Evolutionary conservation across 2,113 vertebrate species (phyloP).

Genomic region (Alligator sinensis): DNA sequence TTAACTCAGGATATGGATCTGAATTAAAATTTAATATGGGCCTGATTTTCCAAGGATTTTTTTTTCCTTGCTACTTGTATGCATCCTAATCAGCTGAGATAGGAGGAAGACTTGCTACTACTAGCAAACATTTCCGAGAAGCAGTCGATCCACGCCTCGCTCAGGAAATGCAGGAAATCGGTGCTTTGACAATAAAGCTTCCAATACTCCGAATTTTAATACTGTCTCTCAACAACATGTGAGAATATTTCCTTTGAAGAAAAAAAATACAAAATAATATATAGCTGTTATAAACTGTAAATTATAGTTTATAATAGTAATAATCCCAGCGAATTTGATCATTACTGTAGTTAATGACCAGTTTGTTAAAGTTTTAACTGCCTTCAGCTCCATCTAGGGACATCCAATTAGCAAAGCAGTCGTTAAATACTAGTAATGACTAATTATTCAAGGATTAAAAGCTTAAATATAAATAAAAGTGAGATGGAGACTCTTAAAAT

Average conservation of each 20-base stretch:
- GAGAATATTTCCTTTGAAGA: slow-evolving; percentile 34
- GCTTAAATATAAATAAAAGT: slow-evolving; percentile 79
- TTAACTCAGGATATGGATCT: not conserved
- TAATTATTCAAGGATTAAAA: slow-evolving; percentile 80
- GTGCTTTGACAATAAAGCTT: not conserved
- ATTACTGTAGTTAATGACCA: slow-evolving; percentile 78
- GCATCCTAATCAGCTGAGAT: not conserved
- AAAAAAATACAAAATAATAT: slow-evolving; percentile 71
- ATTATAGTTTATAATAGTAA: slow-evolving; percentile 74
- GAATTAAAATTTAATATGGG: not conserved
- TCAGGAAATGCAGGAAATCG: not conserved
- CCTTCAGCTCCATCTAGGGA: slow-evolving; percentile 71
- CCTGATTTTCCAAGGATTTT: accelerated
- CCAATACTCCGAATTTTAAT: not conserved
- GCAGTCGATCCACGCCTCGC: not conserved
- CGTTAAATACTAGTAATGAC: slow-evolving; percentile 79
- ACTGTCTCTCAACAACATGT: not conserved
- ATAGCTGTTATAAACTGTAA: slow-evolving; percentile 72
- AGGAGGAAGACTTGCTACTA: not conserved
- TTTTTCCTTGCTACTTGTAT: too few relatives aligned
- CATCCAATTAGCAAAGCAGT: slow-evolving; percentile 76
- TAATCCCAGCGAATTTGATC: slow-evolving; percentile 76
- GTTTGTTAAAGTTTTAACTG: slow-evolving; percentile 73
- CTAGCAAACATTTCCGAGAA: not conserved
- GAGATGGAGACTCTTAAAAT: slow-evolving; percentile 72